phyloP scores from a whole-genome alignment of 2,888 invertebrate genomes.

The Lampropteryx suffumata region DNA sequence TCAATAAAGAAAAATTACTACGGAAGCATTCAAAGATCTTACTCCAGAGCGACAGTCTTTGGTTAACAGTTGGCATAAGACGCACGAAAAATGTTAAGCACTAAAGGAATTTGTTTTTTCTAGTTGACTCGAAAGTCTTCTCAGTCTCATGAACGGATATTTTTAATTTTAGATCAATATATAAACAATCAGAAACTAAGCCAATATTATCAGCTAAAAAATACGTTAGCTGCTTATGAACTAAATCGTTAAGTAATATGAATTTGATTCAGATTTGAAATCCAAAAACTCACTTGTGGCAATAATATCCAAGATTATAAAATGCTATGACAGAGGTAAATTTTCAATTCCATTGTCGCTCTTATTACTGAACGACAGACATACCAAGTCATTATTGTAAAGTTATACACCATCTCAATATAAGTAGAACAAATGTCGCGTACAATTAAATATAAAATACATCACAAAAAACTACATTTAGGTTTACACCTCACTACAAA shows the following conservation, averaged over 20 bases:
- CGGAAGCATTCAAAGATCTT: conserved; percentile 28
- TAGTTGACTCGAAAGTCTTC: conserved; percentile 45
- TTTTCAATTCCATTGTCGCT: not conserved
- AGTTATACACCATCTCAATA: conserved; percentile 2
- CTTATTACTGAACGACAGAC: not conserved
- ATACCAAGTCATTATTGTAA: not conserved
- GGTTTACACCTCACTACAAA: conserved; percentile 37
- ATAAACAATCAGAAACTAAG: conserved; percentile 43
- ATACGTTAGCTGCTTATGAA: conserved; percentile 14
- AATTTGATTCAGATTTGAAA: conserved; percentile 31
- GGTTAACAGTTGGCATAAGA: conserved; percentile 46
- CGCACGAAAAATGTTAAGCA: conserved; percentile 36
- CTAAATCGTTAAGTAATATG: conserved; percentile 17
- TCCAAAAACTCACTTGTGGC: conserved; percentile 1
- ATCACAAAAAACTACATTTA: conserved; percentile 18
- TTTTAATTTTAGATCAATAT: conserved; percentile 50
- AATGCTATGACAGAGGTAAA: not conserved
- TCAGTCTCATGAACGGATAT: conserved; percentile 62
- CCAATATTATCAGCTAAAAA: conserved; percentile 15
- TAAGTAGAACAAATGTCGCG: conserved; percentile 9
- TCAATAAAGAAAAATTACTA: conserved; percentile 7
- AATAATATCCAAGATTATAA: not conserved
- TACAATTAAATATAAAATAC: conserved; percentile 14
- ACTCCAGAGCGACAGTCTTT: conserved; percentile 51
- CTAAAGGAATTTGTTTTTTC: conserved; percentile 34